These are phyloP conservation scores for Pasiphila rectangulata DNA, from an alignment of 2,888 invertebrate species.

Conservation along the genomic window DNA sequence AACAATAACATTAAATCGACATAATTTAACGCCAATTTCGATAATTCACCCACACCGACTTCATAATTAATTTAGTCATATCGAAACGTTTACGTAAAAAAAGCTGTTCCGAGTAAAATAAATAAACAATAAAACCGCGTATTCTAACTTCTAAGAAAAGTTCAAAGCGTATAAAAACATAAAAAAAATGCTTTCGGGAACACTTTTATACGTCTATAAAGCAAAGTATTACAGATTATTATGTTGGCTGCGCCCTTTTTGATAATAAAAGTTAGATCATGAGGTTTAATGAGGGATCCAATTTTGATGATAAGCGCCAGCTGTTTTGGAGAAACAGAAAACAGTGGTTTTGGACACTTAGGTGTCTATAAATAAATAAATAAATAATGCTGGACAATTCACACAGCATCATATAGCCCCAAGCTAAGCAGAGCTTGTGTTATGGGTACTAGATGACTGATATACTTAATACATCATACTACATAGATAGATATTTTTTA, in stretches of 20 bases:
- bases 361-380: no score
- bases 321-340: background rate
- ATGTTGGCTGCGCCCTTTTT: constrained; percentile 43
- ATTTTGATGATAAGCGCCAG: constrained; percentile 25
- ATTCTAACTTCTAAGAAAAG: constrained; percentile 16
- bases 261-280: constrained; percentile 38
- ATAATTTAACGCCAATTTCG: constrained; percentile 20
- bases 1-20: constrained; percentile 12
- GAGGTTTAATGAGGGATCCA: constrained; percentile 26
- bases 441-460: no score
- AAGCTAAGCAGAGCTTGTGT: no score
- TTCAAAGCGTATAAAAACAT: constrained; percentile 9
- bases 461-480: no score
- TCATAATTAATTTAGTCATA: constrained; percentile 9
- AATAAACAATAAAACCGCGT: constrained; percentile 18
- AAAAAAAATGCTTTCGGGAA: constrained; percentile 26
- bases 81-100: background rate
- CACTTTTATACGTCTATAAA: constrained; percentile 49
- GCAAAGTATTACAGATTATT: constrained; percentile 51
- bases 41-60: constrained; percentile 22
- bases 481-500: no score
- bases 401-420: no score
- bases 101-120: constrained; percentile 13
- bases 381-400: no score
- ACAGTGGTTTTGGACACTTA: no score